Base-by-base conservation (phyloP, 2,888 invertebrate species). In the Xestia rhomboidea region DNA sequence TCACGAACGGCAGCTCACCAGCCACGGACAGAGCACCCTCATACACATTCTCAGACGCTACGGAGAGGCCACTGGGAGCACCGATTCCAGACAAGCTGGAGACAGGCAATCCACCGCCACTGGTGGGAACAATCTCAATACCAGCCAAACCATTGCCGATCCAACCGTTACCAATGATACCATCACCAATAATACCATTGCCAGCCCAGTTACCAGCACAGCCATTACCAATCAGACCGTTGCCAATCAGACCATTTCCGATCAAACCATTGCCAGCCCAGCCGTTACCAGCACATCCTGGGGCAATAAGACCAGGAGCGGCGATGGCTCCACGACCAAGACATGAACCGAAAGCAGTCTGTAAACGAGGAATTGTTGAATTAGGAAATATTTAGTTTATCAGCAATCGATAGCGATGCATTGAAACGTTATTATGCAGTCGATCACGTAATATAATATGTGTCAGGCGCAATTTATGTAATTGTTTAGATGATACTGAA, bases 41-140 rank as follows among this genome's bases (percentile, higher is more conserved):
- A 30, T 74, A 79, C 2, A 79, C 60, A 24, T 89, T 89, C 5
- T 89, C 89, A 21, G 88, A 89, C 0, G 67, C 71, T 11, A 89
- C 44, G 2, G 83, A 77, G 15, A 88, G 41, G 7, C 89, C 86
- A 10, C 24, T 78, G 5, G 88, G 86, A 44, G 79, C 41, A 49
- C 46, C 49, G 13, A 78, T 73, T 10, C 62, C 24, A 24, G 86
- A 88, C 0, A 63, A 38, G 41, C 79, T 83, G 54, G 77, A 46
- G 34, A 88, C 70, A 1, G 81, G 46, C 0, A 88, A n/a, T n/a
- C 57, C 49, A 18, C 88, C 87, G 8, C 87, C 79, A 24, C 76
- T 79, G 27, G 92, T 88, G 3, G 83, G 79, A 13, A 84, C 49
- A 49, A 77, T 62, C 2, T 72, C 68, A 21, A 82, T 34, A 57